Base-by-base conservation (phyloP, 64 coral and sea anemone species). In the Platygyra sinensis region DNA sequence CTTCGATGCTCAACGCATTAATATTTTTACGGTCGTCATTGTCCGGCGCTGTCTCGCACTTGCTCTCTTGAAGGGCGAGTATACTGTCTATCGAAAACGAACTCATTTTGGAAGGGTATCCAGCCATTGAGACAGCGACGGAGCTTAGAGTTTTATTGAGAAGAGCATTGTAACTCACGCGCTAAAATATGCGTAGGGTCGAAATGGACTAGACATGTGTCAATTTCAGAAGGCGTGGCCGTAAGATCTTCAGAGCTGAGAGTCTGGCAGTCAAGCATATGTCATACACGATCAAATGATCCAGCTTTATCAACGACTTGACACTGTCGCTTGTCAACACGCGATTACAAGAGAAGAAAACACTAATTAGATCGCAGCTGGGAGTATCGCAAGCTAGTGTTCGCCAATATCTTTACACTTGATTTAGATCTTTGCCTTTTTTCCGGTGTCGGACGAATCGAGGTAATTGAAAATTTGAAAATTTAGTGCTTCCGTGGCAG, bases 41-140 rank as follows among this genome's bases (percentile, higher is more conserved):
- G 13, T 9, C 15, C 16, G 42, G 62, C 12, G 62, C 15, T 14
- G 62, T 51, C 4, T 63, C 33, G 32, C 22, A 28, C 38, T 85
- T 67, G 20, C 20, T 85, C n/a, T 85, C 81, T 50, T 85, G 62
- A 50, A 85, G 81, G 5, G 65, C 81, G 24, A 85, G 81, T 49
- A 85, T 67, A 46, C 81, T 85, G 22, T 85, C 67, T 71, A 85
- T 85, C 81, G 81, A 85, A n/a, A 85, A 85, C 81, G 81, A 85
- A 52, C 20, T 71, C 81, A 85, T 85, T 38, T 65, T 31, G 62
- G 32, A 67, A 32, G 63, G 11, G 31, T 13, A 29, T 85, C 81
- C 65, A 24, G 62, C 81, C 32, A 64, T 71, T 51, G 65, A 71
- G 81, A 71, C 22, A 51, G 13, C 46, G 8, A 71, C 20, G 49